phyloP scores from a whole-genome alignment of 1,140 invertebrate genomes.

The Homarus americanus region DNA sequence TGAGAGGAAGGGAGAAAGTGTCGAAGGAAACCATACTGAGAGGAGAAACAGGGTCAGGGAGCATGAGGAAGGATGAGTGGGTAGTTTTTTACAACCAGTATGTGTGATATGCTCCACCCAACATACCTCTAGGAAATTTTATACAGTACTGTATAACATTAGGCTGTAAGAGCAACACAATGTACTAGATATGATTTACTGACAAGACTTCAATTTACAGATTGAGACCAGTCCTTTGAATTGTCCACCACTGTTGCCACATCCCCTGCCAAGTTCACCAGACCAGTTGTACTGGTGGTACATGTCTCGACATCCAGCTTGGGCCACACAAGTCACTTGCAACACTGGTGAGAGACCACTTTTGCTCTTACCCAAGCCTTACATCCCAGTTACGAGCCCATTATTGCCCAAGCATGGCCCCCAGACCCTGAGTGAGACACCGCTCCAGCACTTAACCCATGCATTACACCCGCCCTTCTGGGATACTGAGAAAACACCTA shows the following conservation, averaged over 20 bases:
- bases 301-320: neutral
- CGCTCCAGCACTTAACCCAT: neutral
- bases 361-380: neutral
- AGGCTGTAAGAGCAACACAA: neutral
- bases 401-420: neutral
- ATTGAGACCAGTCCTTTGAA: neutral
- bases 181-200: neutral
- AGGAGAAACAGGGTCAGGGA: too few relatives aligned
- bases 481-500: too few relatives aligned
- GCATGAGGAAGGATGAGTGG: too few relatives aligned
- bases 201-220: neutral
- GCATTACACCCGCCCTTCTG: too few relatives aligned
- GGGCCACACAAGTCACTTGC: neutral
- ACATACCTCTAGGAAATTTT: too few relatives aligned
- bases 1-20: too few relatives aligned
- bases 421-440: neutral
- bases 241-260: neutral
- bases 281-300: neutral
- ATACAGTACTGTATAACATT: too few relatives aligned
- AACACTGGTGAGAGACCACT: neutral
- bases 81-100: too few relatives aligned
- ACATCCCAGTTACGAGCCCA: neutral
- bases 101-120: too few relatives aligned
- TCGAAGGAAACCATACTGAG: too few relatives aligned
- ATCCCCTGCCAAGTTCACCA: neutral